These are phyloP conservation scores for Xenopus laevis DNA, from an alignment of 2,113 vertebrate species.

Conservation along the genomic window DNA sequence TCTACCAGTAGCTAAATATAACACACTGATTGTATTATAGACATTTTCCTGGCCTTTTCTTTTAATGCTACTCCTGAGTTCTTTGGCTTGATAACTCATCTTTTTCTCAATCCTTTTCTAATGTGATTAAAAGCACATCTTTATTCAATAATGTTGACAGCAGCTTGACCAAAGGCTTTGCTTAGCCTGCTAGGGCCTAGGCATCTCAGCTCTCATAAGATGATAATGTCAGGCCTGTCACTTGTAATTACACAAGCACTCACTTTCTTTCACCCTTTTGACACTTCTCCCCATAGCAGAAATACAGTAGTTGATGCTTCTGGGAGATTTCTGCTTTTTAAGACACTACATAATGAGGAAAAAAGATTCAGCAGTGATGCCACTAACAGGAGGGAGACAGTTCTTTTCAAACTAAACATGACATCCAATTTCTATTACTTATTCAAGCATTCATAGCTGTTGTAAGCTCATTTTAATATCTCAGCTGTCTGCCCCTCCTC, in stretches of 20 bases:
- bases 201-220: slow-evolving; percentile 62
- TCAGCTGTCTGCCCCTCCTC: no score
- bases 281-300: slow-evolving; percentile 11
- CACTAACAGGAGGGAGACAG: no score
- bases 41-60: slow-evolving; percentile 63
- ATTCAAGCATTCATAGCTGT: no score
- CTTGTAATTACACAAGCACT: slow-evolving; percentile 65
- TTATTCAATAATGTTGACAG: slow-evolving; percentile 57
- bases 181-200: slow-evolving; percentile 65
- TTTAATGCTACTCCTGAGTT: slow-evolving; percentile 34
- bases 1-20: slow-evolving; percentile 66
- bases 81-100: slow-evolving; percentile 40
- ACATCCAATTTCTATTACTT: no score
- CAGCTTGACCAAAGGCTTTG: slow-evolving; percentile 65
- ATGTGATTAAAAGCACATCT: slow-evolving; percentile 42
- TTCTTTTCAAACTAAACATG: no score
- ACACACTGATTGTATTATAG: slow-evolving; percentile 71
- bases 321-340: slow-evolving; percentile 17
- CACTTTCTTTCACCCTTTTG: slow-evolving; percentile 55
- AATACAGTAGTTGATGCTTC: slow-evolving; percentile 28
- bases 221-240: slow-evolving; percentile 67
- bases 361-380: no score
- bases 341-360: slow-evolving; percentile 23
- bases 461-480: no score
- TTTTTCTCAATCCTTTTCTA: slow-evolving; percentile 37